Conservation (phyloP, 2,113 vertebrate species). For the Guaruba guarouba region DNA sequence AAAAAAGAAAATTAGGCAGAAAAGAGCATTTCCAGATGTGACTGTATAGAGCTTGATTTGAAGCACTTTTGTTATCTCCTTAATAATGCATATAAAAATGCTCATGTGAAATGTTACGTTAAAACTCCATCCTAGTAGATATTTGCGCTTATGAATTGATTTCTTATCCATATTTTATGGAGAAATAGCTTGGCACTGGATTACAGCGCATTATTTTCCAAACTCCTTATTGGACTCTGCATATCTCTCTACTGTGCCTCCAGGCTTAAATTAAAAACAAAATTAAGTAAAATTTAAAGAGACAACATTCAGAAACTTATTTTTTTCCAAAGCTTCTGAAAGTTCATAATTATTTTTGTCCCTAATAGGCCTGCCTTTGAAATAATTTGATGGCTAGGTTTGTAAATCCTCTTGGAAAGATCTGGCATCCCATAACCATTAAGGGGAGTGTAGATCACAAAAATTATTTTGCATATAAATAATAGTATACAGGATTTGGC, state of each 20-base stretch:
- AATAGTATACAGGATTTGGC: conserved; percentile 29
- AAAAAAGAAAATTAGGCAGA: conserved; percentile 46
- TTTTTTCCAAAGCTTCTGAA: conserved; percentile 50
- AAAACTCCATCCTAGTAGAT: conserved; percentile 34
- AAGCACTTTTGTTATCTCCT: conserved; percentile 58
- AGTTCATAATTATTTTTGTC: conserved; percentile 55
- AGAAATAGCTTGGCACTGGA: not conserved
- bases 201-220: conserved; percentile 19
- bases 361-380: conserved; percentile 59
- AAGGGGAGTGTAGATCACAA: conserved; percentile 44
- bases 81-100: conserved; percentile 52
- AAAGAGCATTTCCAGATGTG: conserved; percentile 73
- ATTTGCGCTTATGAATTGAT: conserved; percentile 49
- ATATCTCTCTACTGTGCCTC: conserved; percentile 31
- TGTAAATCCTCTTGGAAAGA: conserved; percentile 47
- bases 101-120: conserved; percentile 14
- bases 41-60: conserved; percentile 23
- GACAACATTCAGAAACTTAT: conserved; percentile 63
- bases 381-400: conserved; percentile 54
- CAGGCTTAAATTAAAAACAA: conserved; percentile 62
- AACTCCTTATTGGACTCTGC: conserved; percentile 45
- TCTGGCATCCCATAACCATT: conserved; percentile 44
- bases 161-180: conserved; percentile 57
- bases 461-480: conserved; percentile 66
- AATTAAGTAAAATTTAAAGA: conserved; percentile 61